These are phyloP conservation scores for Brachynemurus nebulosus DNA, from an alignment of 2,888 invertebrate species.

Conservation along the genomic window DNA sequence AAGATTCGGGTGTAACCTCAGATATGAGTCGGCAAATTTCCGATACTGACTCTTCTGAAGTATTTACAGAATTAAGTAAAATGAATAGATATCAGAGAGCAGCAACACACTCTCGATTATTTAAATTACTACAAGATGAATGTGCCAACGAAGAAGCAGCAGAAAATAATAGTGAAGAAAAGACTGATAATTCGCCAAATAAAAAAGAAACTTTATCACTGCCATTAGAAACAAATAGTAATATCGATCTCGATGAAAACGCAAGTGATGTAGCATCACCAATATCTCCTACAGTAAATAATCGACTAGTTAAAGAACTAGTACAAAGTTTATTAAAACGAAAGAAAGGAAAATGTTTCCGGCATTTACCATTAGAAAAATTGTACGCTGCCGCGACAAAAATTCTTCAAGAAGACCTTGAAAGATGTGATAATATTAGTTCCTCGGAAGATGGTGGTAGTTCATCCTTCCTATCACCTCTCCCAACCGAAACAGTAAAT, in stretches of 20 bases:
- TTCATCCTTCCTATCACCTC: conserved; percentile 25
- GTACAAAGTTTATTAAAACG: conserved; percentile 41
- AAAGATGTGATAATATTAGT: conserved; percentile 31
- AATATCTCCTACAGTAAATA: conserved; percentile 34
- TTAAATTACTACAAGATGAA: conserved; percentile 49
- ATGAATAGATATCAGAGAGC: conserved; percentile 50
- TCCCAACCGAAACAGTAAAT: conserved; percentile 28
- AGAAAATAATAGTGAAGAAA: conserved; percentile 21
- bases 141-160: conserved; percentile 30
- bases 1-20: conserved; percentile 55
- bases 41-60: conserved; percentile 47
- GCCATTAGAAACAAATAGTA: conserved; percentile 32
- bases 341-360: conserved; percentile 38
- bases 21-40: conserved; percentile 54
- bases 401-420: conserved; percentile 41
- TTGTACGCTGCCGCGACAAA: conserved; percentile 41
- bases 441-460: conserved; percentile 28
- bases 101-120: conserved; percentile 56
- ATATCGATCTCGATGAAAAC: conserved; percentile 36
- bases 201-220: conserved; percentile 38
- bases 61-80: conserved; percentile 41
- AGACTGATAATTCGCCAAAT: conserved; percentile 26
- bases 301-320: conserved; percentile 41
- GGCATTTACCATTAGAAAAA: conserved; percentile 41
- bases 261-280: conserved; percentile 39